Evolutionary conservation across 92 coral and sea anemone species (phyloP), one percentile per base, ranked within the genome.

Genomic region (Zoanthus solanderi): DNA sequence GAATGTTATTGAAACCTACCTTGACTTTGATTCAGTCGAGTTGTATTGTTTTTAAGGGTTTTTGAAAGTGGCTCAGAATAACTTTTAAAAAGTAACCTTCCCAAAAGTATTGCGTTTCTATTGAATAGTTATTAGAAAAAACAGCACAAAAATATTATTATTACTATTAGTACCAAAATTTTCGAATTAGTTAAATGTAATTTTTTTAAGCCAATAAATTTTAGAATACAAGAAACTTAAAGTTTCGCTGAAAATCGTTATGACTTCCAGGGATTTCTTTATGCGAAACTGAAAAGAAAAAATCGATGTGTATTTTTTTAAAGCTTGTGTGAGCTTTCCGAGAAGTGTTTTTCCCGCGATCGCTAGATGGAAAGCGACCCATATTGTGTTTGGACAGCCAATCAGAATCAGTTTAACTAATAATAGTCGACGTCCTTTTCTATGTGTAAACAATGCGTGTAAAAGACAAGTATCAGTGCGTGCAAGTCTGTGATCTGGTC

Each of bases 401-500:
- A 81, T 81, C 28, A 50, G 85, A 68, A 46, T 45, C 23, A 18
- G 46, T 47, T 65, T 18, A 42, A 11, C 85, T 11, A 81, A 66
- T 65, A 81, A 66, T 81, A 81, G 74, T 52, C 18, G 60, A 48
- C 44, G 61, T 72, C 29, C 42, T 54, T 68, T 6, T 47, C 46
- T 65, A 81, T 65, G 74, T 65, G 75, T 46, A 66, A 81, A 81
- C 75, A 81, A 81, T 81, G 61, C 44, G 45, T 31, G 56, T 50
- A 50, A 37, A 47, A 34, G 85, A 67, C 85, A 47, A 29, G 75
- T 81, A 45, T 81, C 85, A 81, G 85, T 37, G 61, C 85, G 85
- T 81, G 46, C n/a, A 66, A 47, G 85, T 47, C 2, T 31, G 10
- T 50, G 72, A 23, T 48, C 74, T 31, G 44, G 75, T 46, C 85